A percentile compares a stretch with the other conserved stretches of the same genome.
These are phyloP conservation scores for Rhinolophus sinicus DNA, from an alignment of 2,113 vertebrate species.

Conservation along the genomic window DNA sequence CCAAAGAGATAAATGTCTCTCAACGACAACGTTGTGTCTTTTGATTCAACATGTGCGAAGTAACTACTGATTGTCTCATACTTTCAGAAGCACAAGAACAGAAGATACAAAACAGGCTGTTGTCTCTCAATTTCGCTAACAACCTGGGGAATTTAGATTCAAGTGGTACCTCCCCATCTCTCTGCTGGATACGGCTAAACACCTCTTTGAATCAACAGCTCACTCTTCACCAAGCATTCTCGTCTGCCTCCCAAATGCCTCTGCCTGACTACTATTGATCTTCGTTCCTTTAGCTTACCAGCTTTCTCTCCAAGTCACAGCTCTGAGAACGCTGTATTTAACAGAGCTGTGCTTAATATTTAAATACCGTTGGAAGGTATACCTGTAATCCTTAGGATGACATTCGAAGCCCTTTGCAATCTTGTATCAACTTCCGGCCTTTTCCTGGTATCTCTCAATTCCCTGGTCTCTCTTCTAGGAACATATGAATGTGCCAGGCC, in stretches of 20 bases:
- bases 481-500: fast-evolving
- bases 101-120: not conserved
- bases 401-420: not conserved
- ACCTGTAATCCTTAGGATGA: not conserved
- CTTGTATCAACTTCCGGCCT: not conserved
- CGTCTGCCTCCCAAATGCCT: not conserved
- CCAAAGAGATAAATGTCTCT: not conserved
- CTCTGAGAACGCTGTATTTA: not conserved
- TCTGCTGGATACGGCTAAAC: not conserved
- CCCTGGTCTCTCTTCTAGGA: not conserved
- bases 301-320: not conserved
- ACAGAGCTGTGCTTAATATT: not conserved
- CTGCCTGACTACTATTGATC: too few relatives aligned
- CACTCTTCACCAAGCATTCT: too few relatives aligned
- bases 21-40: not conserved
- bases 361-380: not conserved
- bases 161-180: not conserved
- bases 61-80: not conserved
- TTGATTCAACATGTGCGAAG: not conserved
- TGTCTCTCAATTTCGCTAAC: not conserved
- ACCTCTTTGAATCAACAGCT: not conserved
- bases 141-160: not conserved
- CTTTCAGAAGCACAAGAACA: not conserved
- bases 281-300: too few relatives aligned
- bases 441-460: not conserved